These are phyloP conservation scores for Melangyna quadrimaculata DNA, from an alignment of 2,888 invertebrate genomes.

Conservation along the genomic window DNA sequence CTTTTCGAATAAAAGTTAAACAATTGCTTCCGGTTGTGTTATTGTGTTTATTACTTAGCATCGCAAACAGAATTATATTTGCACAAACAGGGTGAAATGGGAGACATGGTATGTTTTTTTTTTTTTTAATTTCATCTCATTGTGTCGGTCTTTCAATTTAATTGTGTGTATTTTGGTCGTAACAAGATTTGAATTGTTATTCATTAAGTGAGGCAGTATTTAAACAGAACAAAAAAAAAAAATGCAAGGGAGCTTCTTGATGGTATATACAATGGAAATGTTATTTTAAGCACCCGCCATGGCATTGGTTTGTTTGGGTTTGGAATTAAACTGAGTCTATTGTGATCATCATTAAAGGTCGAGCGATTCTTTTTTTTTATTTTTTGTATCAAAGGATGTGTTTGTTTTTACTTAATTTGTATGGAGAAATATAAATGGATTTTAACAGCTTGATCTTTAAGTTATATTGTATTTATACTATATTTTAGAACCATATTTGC, in stretches of 20 bases:
- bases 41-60: conserved; percentile 72
- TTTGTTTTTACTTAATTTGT: neutral
- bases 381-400: neutral
- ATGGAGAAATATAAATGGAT: neutral
- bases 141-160: conserved; percentile 34
- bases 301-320: conserved; percentile 43
- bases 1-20: conserved; percentile 61
- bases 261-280: conserved; percentile 26
- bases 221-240: conserved; percentile 14
- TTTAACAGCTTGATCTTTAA: neutral
- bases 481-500: too few relatives aligned
- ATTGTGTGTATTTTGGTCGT: conserved; percentile 49
- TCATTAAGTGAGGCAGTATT: conserved; percentile 39
- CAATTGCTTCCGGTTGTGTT: conserved; percentile 69
- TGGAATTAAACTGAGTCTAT: conserved; percentile 11
- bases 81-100: conserved; percentile 49
- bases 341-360: neutral
- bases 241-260: neutral
- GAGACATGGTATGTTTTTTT: conserved; percentile 32
- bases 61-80: conserved; percentile 64
- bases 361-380: neutral
- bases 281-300: conserved; percentile 52
- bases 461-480: neutral
- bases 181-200: conserved; percentile 63
- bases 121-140: neutral